Conservation (phyloP, 2,113 vertebrate species). For the Halcyon malimbica region DNA sequence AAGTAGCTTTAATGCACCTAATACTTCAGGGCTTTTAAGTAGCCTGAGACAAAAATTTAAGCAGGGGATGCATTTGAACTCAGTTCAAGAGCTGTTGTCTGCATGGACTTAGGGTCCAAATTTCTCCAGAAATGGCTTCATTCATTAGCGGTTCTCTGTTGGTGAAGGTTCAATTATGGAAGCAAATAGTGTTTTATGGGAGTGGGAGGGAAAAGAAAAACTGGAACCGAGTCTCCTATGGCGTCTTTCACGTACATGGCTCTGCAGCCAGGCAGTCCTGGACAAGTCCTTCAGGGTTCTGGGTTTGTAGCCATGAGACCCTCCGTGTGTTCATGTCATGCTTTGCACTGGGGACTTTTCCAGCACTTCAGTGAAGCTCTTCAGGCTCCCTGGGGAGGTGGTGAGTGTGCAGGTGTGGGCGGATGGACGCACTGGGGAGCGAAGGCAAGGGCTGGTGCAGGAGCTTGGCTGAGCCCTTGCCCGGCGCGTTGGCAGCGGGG, state of each 20-base stretch:
- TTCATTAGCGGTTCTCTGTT: slow-evolving; percentile 4
- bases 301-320: neutral
- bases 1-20: neutral
- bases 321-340: neutral
- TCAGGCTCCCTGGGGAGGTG: neutral
- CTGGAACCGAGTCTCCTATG: neutral
- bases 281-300: neutral
- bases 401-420: accelerated
- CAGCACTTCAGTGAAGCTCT: neutral
- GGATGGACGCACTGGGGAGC: accelerated
- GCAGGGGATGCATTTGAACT: neutral
- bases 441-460: neutral
- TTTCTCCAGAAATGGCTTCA: neutral
- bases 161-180: slow-evolving; percentile 1
- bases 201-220: neutral
- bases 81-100: neutral
- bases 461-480: neutral
- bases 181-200: neutral
- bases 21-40: slow-evolving; percentile 22
- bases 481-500: accelerated
- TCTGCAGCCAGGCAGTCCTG: neutral
- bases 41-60: neutral
- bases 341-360: neutral
- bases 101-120: neutral
- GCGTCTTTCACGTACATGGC: neutral